These are phyloP conservation scores for Xanthia icteritia DNA, from an alignment of 2,888 invertebrate species.

Conservation along the genomic window DNA sequence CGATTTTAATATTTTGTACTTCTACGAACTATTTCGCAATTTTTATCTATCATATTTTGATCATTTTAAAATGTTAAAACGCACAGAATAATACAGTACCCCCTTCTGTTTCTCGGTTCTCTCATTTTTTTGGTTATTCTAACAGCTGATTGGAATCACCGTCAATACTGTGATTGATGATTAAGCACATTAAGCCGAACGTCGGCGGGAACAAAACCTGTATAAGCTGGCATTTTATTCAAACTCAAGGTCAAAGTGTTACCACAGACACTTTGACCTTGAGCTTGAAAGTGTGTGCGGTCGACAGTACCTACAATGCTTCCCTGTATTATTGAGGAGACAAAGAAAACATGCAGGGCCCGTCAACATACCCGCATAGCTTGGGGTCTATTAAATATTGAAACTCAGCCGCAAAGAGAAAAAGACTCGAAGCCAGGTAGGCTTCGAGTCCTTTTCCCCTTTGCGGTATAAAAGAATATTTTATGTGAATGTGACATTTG, in stretches of 20 bases:
- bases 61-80: too few species aligned
- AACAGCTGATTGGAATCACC: not conserved
- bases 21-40: not conserved
- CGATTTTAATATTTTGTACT: not conserved
- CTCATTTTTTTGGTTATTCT: not conserved
- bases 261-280: not conserved
- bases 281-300: not conserved
- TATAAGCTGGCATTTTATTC: not conserved
- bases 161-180: not conserved
- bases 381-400: conserved; percentile 1
- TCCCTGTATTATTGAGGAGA: not conserved
- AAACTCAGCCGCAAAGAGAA: not conserved
- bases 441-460: too few species aligned
- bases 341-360: not conserved
- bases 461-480: not conserved
- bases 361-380: not conserved
- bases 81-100: not conserved
- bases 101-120: too few species aligned
- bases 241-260: not conserved
- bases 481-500: not conserved
- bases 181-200: not conserved
- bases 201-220: not conserved
- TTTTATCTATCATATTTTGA: not conserved
- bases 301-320: not conserved
- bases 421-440: not conserved